phyloP scores from a whole-genome alignment of 1,140 invertebrate species.

The Trichonephila clavata region DNA sequence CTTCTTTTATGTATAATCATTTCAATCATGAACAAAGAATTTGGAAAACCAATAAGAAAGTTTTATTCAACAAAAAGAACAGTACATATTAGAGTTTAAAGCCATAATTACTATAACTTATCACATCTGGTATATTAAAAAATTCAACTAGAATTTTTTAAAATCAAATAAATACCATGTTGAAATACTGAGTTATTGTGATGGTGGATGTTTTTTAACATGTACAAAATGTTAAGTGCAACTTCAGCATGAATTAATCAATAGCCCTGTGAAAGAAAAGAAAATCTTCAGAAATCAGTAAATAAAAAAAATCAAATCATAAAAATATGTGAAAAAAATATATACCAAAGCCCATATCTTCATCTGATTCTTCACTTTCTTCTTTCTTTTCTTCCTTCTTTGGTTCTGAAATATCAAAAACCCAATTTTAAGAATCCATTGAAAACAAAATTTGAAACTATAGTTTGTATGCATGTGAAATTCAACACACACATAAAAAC shows the following conservation, averaged over 20 bases:
- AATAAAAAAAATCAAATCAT: neutral
- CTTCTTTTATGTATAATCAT: neutral
- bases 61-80: conserved; percentile 12
- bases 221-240: neutral
- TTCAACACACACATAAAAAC: too few relatives aligned
- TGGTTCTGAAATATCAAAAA: conserved; percentile 83
- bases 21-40: neutral
- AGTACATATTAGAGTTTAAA: neutral
- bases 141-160: neutral
- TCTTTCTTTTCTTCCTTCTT: conserved; percentile 91
- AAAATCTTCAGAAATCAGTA: neutral
- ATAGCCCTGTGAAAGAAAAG: conserved; percentile 51
- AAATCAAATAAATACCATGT: neutral
- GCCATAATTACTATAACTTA: neutral
- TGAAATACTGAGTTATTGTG: neutral
- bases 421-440: too few relatives aligned
- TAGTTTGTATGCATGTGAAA: too few relatives aligned
- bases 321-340: neutral
- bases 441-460: too few relatives aligned
- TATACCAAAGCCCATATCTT: conserved; percentile 96
- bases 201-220: too few relatives aligned
- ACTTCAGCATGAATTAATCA: neutral
- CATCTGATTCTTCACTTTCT: conserved; percentile 91
- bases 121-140: neutral
- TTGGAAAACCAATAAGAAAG: neutral